A percentile compares a stretch with the other conserved stretches of the same genome.
Evolutionary conservation across 2,113 vertebrate species (phyloP).

Genomic region (Nesogale talazaci): DNA sequence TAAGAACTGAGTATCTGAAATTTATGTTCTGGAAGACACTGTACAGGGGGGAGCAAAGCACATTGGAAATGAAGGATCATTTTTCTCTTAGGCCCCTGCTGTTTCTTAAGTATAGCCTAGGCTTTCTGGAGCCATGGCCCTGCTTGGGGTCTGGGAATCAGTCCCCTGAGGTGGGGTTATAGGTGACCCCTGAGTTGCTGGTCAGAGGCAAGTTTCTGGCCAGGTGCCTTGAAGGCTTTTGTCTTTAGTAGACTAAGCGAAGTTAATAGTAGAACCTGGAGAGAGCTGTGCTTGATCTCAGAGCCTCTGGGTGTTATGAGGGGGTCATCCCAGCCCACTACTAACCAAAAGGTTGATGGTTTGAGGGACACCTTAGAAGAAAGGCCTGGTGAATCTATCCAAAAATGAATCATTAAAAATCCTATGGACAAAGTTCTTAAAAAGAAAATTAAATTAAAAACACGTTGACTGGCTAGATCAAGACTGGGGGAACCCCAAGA

Average conservation of each 20-base stretch:
- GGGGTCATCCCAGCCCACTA: neutral
- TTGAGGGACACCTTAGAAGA: neutral
- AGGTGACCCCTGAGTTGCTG: neutral
- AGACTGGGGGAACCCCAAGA: too few relatives aligned
- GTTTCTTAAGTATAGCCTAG: slow-evolving; percentile 60
- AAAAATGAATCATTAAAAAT: neutral
- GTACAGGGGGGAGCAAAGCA: neutral
- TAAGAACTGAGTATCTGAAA: slow-evolving; percentile 22
- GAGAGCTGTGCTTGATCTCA: neutral
- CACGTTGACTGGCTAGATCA: too few relatives aligned
- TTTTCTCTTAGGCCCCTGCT: slow-evolving; percentile 58
- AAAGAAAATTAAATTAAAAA: too few relatives aligned
- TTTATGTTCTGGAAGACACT: slow-evolving; percentile 29
- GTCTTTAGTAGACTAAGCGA: slow-evolving; percentile 4
- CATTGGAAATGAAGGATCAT: slow-evolving; percentile 37
- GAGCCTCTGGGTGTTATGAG: neutral
- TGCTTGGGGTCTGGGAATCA: slow-evolving; percentile 3
- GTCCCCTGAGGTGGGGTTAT: neutral
- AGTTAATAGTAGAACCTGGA: slow-evolving; percentile 54
- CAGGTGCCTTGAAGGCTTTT: slow-evolving; percentile 54
- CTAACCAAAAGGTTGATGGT: neutral
- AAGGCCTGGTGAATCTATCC: neutral
- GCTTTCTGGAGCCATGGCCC: neutral
- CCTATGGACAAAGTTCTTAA: neutral
- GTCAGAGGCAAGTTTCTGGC: neutral